These are phyloP conservation scores for Corythoichthys haematopterus DNA, from an alignment of 2,113 vertebrate genomes.

Conservation along the genomic window DNA sequence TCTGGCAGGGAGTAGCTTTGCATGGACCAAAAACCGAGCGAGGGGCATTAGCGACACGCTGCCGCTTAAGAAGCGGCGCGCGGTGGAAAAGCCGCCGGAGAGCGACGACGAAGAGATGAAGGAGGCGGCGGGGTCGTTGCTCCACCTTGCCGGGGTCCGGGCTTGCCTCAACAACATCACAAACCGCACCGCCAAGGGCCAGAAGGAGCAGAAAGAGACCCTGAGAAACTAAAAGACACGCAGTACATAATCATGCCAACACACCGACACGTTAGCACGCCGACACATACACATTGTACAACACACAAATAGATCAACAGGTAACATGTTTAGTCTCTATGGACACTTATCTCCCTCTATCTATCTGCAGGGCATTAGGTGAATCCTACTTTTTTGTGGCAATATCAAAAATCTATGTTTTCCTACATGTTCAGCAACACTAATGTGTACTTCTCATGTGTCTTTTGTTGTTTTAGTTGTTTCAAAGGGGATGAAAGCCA, in stretches of 20 bases:
- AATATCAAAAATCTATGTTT: conserved; percentile 96
- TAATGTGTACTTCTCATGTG: conserved; percentile 73
- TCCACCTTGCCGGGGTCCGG: conserved; percentile 94
- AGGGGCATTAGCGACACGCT: conserved; percentile 87
- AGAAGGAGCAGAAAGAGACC: conserved; percentile 94
- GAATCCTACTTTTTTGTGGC: conserved; percentile 99
- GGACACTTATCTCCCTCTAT: conserved; percentile 82
- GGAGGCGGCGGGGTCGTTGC: conserved; percentile 93
- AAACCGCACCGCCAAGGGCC: conserved; percentile 98
- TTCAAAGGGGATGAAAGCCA: conserved; percentile 99
- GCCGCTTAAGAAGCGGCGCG: conserved; percentile 94
- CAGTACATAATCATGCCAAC: conserved; percentile 36
- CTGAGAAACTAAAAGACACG: conserved; percentile 84
- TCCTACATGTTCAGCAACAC: conserved; percentile 82
- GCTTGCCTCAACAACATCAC: conserved; percentile 99
- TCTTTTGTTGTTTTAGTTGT: conserved; percentile 63
- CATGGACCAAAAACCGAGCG: conserved; percentile 84
- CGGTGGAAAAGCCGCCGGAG: conserved; percentile 87
- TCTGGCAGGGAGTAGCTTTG: conserved; percentile 78
- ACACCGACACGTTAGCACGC: conserved; percentile 26
- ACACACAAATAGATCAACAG: conserved; percentile 62
- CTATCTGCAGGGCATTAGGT: conserved; percentile 99
- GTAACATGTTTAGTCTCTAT: conserved; percentile 79
- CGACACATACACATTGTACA: conserved; percentile 26
- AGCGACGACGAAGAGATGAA: conserved; percentile 99